Evolutionary conservation across 1,140 invertebrate species (phyloP).

Genomic region (Acromyrmex heyeri): DNA sequence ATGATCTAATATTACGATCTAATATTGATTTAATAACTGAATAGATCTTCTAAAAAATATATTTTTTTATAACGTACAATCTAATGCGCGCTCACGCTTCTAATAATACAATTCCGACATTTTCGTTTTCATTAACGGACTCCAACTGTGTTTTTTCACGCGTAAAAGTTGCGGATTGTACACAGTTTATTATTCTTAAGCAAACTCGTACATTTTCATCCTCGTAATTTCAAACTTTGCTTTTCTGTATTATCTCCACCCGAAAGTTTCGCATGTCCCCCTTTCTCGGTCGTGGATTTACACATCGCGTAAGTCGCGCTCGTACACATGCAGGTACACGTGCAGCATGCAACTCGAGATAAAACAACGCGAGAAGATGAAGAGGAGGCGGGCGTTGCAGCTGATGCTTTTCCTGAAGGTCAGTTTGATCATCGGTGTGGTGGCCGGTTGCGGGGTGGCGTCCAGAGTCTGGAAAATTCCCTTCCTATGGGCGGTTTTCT

Average conservation of each 20-base stretch:
- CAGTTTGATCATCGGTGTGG: conserved; percentile 83
- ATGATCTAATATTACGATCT: not conserved
- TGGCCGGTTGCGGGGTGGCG: conserved; percentile 83
- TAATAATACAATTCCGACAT: too few species aligned
- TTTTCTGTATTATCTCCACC: not conserved
- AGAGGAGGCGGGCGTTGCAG: conserved; percentile 87
- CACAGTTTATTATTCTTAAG: not conserved
- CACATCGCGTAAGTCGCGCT: conserved; percentile 8
- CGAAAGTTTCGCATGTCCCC: conserved; percentile 15
- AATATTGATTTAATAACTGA: conserved; percentile 7
- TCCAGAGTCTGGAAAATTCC: conserved; percentile 81
- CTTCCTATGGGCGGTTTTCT: conserved; percentile 84
- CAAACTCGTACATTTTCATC: conserved; percentile 31
- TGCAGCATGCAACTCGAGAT: conserved; percentile 88
- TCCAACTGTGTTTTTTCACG: not conserved
- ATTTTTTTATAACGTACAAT: not conserved
- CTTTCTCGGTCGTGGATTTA: conserved; percentile 39
- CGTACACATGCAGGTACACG: conserved; percentile 78
- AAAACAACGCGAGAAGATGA: conserved; percentile 88
- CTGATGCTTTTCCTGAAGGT: conserved; percentile 89
- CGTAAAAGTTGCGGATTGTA: not conserved
- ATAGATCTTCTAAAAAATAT: not conserved
- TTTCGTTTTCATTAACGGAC: too few species aligned
- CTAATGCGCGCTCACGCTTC: too few species aligned
- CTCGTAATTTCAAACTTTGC: conserved; percentile 39